These are phyloP conservation scores for Drosophila dives DNA, from an alignment of 2,888 invertebrate species.

Conservation along the genomic window DNA sequence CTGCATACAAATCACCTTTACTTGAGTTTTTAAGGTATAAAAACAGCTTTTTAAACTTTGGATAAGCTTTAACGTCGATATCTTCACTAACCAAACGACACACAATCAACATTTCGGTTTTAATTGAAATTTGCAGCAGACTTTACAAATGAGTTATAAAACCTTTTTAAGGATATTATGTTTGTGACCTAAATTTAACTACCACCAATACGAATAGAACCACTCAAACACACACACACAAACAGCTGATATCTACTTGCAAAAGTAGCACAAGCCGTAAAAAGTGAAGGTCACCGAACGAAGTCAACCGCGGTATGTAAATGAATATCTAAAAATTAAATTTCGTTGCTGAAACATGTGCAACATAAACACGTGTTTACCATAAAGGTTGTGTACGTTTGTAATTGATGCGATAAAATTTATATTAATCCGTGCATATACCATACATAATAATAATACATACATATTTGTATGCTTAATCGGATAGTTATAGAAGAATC, in stretches of 20 bases:
- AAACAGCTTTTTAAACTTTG: not conserved
- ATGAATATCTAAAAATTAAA: not conserved
- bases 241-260: constrained; percentile 35
- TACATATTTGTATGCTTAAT: not conserved
- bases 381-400: not conserved
- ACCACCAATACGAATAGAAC: constrained; percentile 29
- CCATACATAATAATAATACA: too few relatives aligned
- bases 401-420: not conserved
- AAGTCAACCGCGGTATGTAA: constrained; percentile 41
- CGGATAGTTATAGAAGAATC: not conserved
- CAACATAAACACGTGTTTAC: constrained; percentile 7
- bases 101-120: constrained; percentile 5
- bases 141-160: constrained; percentile 33
- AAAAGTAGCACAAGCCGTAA: constrained; percentile 48
- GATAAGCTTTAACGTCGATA: not conserved
- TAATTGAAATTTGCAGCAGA: constrained; percentile 20
- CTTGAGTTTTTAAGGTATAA: constrained; percentile 3
- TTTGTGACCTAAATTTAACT: constrained; percentile 66
- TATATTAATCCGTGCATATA: not conserved
- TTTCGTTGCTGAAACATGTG: not conserved
- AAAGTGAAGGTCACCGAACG: constrained; percentile 50
- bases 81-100: constrained; percentile 1
- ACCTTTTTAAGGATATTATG: constrained; percentile 54
- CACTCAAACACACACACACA: constrained; percentile 8
- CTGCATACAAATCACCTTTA: constrained; percentile 6